phyloP scores from a whole-genome alignment of 2,888 invertebrate species.

The Colostygia pectinataria region DNA sequence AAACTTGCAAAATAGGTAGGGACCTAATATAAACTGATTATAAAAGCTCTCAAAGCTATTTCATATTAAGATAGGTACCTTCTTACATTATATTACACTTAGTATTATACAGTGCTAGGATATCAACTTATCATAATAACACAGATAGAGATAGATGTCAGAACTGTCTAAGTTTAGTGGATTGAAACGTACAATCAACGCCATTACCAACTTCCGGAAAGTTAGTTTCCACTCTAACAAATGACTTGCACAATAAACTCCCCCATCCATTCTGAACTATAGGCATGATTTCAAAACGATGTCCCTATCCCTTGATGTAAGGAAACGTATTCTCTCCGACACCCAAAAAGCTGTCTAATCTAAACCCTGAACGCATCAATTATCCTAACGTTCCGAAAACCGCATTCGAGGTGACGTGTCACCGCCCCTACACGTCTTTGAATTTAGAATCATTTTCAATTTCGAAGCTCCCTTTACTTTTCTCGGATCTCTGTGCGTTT shows the following conservation, averaged over 20 bases:
- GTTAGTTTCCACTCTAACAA: conserved; percentile 4
- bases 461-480: conserved; percentile 26
- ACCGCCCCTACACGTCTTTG: conserved; percentile 75
- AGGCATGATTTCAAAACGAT: conserved; percentile 21
- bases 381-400: conserved; percentile 53
- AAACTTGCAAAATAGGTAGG: too few species aligned
- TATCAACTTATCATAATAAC: too few species aligned
- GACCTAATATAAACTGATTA: too few species aligned
- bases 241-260: conserved; percentile 17
- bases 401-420: conserved; percentile 62
- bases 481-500: conserved; percentile 45
- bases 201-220: not conserved
- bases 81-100: too few species aligned
- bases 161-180: not conserved
- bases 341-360: conserved; percentile 45
- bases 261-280: conserved; percentile 14
- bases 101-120: too few species aligned
- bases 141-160: too few species aligned
- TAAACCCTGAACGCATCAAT: conserved; percentile 69
- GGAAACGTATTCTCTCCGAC: conserved; percentile 38
- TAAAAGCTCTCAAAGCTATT: too few species aligned
- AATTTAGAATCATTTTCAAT: conserved; percentile 42
- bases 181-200: not conserved
- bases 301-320: conserved; percentile 25
- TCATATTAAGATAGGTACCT: too few species aligned